Conservation (phyloP, 1,140 invertebrate genomes). For the Hylaeus anthracinus region DNA sequence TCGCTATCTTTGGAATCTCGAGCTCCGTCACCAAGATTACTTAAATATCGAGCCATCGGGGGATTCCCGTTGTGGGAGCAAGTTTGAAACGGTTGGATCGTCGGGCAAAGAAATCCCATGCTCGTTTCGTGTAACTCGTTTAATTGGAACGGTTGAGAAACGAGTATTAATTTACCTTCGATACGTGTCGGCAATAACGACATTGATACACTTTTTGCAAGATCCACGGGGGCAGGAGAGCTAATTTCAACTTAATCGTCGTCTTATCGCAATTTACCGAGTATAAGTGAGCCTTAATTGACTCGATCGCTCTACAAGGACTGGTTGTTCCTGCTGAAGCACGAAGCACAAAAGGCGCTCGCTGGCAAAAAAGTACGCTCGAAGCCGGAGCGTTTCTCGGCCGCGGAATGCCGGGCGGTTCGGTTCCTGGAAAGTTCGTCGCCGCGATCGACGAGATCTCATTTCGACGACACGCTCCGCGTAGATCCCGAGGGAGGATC, state of each 20-base stretch:
- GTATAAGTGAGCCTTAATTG: slow-evolving; percentile 66
- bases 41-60: no score
- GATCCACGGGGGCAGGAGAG: slow-evolving; percentile 32
- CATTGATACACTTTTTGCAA: slow-evolving; percentile 59
- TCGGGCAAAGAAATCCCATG: slow-evolving; percentile 3
- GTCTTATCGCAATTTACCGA: slow-evolving; percentile 65
- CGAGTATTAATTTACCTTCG: slow-evolving; percentile 59
- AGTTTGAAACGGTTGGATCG: background rate
- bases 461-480: background rate
- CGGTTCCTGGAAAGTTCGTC: slow-evolving; percentile 54
- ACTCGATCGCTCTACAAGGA: slow-evolving; percentile 62
- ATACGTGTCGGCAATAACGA: slow-evolving; percentile 66
- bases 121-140: slow-evolving; percentile 31
- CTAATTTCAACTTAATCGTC: slow-evolving; percentile 66
- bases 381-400: slow-evolving; percentile 42
- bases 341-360: slow-evolving; percentile 57
- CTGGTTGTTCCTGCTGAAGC: slow-evolving; percentile 52
- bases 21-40: no score
- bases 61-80: no score
- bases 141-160: slow-evolving; percentile 57
- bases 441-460: slow-evolving; percentile 10
- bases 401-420: slow-evolving; percentile 49
- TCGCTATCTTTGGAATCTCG: no score
- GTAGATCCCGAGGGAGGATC: background rate
- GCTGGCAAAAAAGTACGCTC: slow-evolving; percentile 45